phyloP scores from a whole-genome alignment of 2,888 invertebrate genomes.

The Empis livida region DNA sequence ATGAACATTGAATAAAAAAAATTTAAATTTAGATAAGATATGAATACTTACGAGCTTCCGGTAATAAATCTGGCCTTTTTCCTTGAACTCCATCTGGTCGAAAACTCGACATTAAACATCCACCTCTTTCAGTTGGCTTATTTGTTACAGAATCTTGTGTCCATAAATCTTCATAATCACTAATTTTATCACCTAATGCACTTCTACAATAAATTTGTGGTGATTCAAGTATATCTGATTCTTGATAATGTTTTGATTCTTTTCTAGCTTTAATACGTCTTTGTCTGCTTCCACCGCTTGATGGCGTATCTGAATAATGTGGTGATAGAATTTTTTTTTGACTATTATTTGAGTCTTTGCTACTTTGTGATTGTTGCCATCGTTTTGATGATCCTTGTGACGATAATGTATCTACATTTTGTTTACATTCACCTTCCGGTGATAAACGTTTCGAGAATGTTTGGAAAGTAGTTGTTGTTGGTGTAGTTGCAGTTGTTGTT shows the following conservation, averaged over 20 bases:
- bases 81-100: constrained; percentile 27
- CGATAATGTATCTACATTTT: constrained; percentile 40
- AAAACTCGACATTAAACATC: constrained; percentile 37
- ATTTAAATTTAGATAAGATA: not conserved
- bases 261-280: constrained; percentile 39
- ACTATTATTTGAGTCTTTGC: constrained; percentile 43
- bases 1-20: constrained; percentile 1
- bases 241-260: constrained; percentile 59
- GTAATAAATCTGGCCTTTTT: constrained; percentile 44
- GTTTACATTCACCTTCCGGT: constrained; percentile 46
- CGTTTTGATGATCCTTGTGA: constrained; percentile 46
- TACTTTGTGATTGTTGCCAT: constrained; percentile 35
- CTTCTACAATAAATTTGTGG: constrained; percentile 73
- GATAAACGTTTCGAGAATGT: constrained; percentile 57
- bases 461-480: constrained; percentile 36
- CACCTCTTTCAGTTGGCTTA: constrained; percentile 42
- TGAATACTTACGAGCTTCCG: constrained; percentile 40
- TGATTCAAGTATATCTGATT: constrained; percentile 74
- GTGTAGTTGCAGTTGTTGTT: constrained; percentile 18
- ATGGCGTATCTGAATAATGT: constrained; percentile 32
- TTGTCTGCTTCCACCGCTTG: constrained; percentile 32
- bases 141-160: constrained; percentile 42
- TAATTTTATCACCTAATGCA: constrained; percentile 79
- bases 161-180: constrained; percentile 94
- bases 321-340: constrained; percentile 37